Evolutionary conservation across 2,113 vertebrate species (phyloP).

Genomic region (Ciconia maguari): DNA sequence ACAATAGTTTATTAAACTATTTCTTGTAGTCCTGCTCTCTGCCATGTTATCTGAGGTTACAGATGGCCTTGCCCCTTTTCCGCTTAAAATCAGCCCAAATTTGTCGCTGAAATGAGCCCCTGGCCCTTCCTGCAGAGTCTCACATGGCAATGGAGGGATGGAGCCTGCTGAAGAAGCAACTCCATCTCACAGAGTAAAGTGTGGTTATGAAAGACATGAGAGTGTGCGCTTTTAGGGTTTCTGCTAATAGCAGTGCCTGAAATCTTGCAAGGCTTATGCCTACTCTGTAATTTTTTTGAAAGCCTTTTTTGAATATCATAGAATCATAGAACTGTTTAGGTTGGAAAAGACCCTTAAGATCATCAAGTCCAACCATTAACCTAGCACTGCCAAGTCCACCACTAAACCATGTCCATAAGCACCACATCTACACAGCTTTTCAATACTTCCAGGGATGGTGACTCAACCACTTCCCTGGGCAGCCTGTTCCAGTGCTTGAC

Average conservation of each 20-base stretch:
- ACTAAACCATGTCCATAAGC: too few relatives aligned
- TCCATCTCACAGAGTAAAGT: neutral
- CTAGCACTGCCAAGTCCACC: too few relatives aligned
- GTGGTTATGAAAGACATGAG: neutral
- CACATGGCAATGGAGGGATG: accelerated
- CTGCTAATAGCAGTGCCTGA: neutral
- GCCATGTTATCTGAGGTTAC: neutral
- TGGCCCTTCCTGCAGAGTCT: neutral
- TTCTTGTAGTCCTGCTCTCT: neutral
- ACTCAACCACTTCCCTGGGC: too few relatives aligned
- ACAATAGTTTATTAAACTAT: neutral
- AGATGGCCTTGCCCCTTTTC: neutral
- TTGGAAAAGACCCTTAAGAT: too few relatives aligned
- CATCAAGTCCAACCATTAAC: too few relatives aligned
- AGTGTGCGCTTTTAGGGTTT: neutral
- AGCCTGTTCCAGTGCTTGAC: too few relatives aligned
- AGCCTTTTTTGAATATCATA: neutral
- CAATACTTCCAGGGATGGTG: too few relatives aligned
- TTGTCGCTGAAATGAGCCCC: accelerated
- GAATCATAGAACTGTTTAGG: too few relatives aligned
- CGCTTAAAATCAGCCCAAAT: neutral
- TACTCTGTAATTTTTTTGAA: neutral
- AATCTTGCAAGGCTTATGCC: neutral
- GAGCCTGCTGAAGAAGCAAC: neutral
- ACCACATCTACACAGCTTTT: too few relatives aligned